These are phyloP conservation scores for Xestoiulus laeticollis DNA, from an alignment of 2,888 invertebrate genomes.

Conservation along the genomic window DNA sequence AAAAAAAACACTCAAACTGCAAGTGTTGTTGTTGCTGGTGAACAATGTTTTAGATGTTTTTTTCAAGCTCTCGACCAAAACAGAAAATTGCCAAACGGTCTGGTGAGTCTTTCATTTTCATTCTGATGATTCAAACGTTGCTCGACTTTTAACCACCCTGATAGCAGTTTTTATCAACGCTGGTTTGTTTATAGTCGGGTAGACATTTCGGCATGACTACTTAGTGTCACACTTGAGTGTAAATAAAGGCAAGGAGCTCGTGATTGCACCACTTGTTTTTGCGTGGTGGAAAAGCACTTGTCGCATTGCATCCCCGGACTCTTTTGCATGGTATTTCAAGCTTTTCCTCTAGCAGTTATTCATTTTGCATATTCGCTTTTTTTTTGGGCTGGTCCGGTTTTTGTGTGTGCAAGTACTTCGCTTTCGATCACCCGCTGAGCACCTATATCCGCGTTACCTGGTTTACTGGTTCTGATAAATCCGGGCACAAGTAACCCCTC, in stretches of 20 bases:
- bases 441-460: not conserved
- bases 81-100: not conserved
- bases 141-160: not conserved
- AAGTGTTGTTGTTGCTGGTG: not conserved
- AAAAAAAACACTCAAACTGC: too few relatives aligned
- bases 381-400: not conserved
- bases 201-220: not conserved
- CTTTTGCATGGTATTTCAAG: too few relatives aligned
- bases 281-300: too few relatives aligned
- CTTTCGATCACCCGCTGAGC: not conserved
- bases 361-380: too few relatives aligned
- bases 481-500: not conserved
- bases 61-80: too few relatives aligned
- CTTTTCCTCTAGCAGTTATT: too few relatives aligned
- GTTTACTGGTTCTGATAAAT: not conserved
- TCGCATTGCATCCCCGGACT: too few relatives aligned
- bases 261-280: not conserved
- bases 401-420: too few relatives aligned
- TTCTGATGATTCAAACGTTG: not conserved
- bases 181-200: not conserved
- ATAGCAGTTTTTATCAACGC: not conserved
- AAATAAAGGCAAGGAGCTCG: not conserved
- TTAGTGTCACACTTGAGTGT: not conserved
- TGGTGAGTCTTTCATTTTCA: not conserved
- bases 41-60: not conserved